A percentile compares a stretch with the other conserved stretches of the same genome.
Conservation (phyloP, 2,797 vertebrate species). For the Cygnus olor region DNA sequence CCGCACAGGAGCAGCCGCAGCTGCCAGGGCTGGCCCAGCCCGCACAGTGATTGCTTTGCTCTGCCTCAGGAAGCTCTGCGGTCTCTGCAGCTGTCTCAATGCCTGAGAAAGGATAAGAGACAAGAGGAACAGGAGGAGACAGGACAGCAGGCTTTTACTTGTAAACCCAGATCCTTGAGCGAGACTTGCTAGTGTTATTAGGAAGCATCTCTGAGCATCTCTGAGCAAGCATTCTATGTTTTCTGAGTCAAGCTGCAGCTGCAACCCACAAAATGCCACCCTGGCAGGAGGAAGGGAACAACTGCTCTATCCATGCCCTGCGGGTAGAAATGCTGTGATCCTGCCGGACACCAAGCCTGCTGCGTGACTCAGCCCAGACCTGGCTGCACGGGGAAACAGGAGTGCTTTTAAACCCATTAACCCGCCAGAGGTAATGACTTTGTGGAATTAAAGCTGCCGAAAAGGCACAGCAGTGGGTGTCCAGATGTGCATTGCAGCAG, state of each 20-base stretch:
- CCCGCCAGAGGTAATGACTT: background rate
- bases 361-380: background rate
- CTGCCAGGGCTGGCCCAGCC: background rate
- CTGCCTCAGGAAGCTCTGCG: background rate
- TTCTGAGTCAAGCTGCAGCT: background rate
- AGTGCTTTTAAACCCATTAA: background rate
- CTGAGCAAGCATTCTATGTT: background rate
- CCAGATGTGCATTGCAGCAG: background rate
- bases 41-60: background rate
- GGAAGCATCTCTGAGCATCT: too few relatives aligned
- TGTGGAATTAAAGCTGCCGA: background rate
- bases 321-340: background rate
- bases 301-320: background rate
- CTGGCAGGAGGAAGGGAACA: accelerated
- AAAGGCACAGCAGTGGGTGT: background rate
- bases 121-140: background rate
- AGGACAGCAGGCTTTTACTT: background rate
- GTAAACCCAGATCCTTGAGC: background rate
- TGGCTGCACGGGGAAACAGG: too few relatives aligned
- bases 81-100: background rate
- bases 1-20: background rate
- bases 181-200: background rate
- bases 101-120: background rate
- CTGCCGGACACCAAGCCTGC: accelerated
- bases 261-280: background rate